phyloP scores from a whole-genome alignment of 2,113 vertebrate genomes.

The Vulpes lagopus region DNA sequence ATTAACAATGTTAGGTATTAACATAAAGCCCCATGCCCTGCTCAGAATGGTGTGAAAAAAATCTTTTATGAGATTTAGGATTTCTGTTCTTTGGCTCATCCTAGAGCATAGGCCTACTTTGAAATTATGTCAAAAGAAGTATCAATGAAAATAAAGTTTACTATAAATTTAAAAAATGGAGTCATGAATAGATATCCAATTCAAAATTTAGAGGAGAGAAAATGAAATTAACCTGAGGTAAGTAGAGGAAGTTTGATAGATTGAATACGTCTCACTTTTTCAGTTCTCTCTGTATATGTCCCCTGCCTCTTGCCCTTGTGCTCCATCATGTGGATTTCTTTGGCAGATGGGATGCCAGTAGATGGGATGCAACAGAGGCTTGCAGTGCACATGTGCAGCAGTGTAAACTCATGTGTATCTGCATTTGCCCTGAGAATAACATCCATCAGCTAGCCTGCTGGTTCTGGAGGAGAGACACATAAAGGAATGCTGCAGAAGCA shows the following conservation, averaged over 20 bases:
- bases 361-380: not conserved
- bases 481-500: not conserved
- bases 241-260: not conserved
- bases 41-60: not conserved
- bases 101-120: not conserved
- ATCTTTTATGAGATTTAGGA: not conserved
- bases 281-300: accelerated
- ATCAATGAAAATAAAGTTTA: not conserved
- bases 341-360: not conserved
- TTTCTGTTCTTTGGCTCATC: not conserved
- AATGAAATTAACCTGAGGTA: not conserved
- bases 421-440: not conserved
- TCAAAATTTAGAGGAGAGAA: not conserved
- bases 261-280: not conserved
- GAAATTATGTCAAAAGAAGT: not conserved
- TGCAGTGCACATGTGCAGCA: accelerated
- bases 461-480: not conserved
- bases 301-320: not conserved
- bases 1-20: too few species aligned
- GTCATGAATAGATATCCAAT: not conserved
- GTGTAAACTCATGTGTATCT: not conserved
- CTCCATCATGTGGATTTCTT: not conserved
- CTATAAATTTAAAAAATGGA: not conserved
- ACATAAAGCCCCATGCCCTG: not conserved
- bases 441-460: not conserved